Evolutionary conservation across 2,113 vertebrate genomes (phyloP), one percentile per base, ranked within the genome.

Genomic region (Eleginops maclovinus): DNA sequence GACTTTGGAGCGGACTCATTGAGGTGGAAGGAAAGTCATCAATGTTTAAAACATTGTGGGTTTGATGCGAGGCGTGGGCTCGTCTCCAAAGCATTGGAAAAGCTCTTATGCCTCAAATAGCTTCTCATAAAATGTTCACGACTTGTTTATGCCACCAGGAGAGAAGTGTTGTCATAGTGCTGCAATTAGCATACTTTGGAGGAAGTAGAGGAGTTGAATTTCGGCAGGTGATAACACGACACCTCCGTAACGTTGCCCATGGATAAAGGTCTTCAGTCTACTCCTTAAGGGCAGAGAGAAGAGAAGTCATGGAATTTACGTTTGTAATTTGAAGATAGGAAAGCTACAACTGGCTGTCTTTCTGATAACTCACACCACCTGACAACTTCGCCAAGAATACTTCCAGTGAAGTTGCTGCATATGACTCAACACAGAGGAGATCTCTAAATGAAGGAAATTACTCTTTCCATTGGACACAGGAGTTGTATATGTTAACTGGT

Each of bases 81-180:
- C 54, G 10, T 40, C 84, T 82, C 80, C 47, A 64, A 74, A 76
- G 79, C 75, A 49, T 54, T 72, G 77, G 61, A 84, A 90, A 89
- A 83, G 76, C 87, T 87, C 63, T 49, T 87, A 66, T 41, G 78
- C 88, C 78, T 87, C 69, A 91, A 89, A 93, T 89, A 89, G 87
- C 79, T 67, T 60, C 86, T 89, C 84, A 88, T 92, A 77, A 92
- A 92, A 89, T 79, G 77, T 92, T 91, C 74, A 91, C 61, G 47
- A 75, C 63, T 83, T 91, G 89, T 92, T 89, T 85, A 82, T 61
- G 80, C 81, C 88, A 79, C 59, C 17, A 87, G 86, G 87, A 90
- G 81, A 62, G 63, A 61, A 67, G 79, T 59, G 72, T 80, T 76
- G 83, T 82, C 79, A 44, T 68, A 51, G 58, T 7, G 55, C 54